Base-by-base conservation (phyloP, 2,113 vertebrate species). In the Macquaria australasica region DNA sequence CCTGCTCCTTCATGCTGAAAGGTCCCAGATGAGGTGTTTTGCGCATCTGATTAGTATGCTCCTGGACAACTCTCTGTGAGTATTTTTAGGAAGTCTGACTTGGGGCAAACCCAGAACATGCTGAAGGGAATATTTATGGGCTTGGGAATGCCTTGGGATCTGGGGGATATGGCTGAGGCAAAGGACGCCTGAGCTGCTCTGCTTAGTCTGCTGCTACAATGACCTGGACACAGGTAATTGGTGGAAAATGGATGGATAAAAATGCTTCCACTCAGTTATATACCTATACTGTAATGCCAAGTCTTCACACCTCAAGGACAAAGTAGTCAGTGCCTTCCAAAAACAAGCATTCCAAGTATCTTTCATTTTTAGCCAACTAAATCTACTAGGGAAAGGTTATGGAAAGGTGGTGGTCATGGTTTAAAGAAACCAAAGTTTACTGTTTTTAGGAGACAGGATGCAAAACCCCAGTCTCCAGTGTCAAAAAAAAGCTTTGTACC, bases 71-170 rank as follows among this genome's bases (percentile, higher is more conserved):
- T 88, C 74, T 63, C 69, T 77, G 56, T 37, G 69, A 59, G 78
- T 93, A 90, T 89, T 91, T 91, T 85, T 71, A 64, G 90, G 74
- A 89, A 82, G 66, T 83, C 81, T 73, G 59, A 86, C 82, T 79
- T 80, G 58, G 53, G 73, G 82, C 68, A 75, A 74, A 82, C 55
- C 79, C 59, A 72, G 45, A 83, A 73, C 51, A 86, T 31, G 64
- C 45, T 79, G 77, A 79, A 73, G 66, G 50, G 75, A 67, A 76
- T 88, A 89, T 89, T 87, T 83, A 85, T 84, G 72, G 53, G 50
- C 5, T 34, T 56, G 83, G 87, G 75, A 88, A 79, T 60, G 77
- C 83, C 83, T 86, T 70, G 16, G 73, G 41, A 68, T 74, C 28
- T 72, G 28, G 53, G 66, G 50, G 56, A 77, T 68, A 48, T 34